phyloP scores from a whole-genome alignment of 2,888 invertebrate genomes.

The Leucozona laternaria region DNA sequence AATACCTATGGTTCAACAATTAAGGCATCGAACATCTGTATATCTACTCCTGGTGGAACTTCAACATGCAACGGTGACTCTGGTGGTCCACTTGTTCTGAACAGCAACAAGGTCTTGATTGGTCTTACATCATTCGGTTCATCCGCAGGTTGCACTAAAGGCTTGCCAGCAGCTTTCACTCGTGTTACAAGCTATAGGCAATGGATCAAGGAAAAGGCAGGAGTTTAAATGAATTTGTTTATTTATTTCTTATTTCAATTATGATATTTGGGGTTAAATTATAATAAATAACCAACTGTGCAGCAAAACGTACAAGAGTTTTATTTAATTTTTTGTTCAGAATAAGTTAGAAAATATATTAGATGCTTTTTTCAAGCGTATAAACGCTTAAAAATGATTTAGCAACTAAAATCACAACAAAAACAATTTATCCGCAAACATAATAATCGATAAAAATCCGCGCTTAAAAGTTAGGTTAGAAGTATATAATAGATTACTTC shows the following conservation, averaged over 20 bases:
- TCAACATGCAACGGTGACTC: slow-evolving; percentile 76
- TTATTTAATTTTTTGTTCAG: too few species aligned
- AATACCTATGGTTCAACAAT: not conserved
- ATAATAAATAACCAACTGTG: not conserved
- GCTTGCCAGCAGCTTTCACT: slow-evolving; percentile 77
- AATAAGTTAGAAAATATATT: too few species aligned
- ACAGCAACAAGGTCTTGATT: slow-evolving; percentile 7
- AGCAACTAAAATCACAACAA: too few species aligned
- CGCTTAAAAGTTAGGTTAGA: too few species aligned
- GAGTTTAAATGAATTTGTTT: not conserved
- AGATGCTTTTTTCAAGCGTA: too few species aligned
- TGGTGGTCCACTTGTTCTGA: slow-evolving; percentile 77
- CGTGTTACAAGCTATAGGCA: not conserved
- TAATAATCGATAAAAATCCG: too few species aligned
- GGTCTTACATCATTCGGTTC: slow-evolving; percentile 41
- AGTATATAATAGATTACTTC: too few species aligned
- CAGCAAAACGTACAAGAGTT: not conserved
- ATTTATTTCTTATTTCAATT: not conserved
- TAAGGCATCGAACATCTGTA: not conserved
- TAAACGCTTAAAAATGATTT: too few species aligned
- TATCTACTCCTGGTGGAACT: not conserved
- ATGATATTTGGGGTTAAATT: not conserved
- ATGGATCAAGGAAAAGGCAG: not conserved
- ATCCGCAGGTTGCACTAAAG: slow-evolving; percentile 29
- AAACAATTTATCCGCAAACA: too few species aligned